A percentile compares a stretch with the other conserved stretches of the same genome.
Evolutionary conservation across 2,113 vertebrate genomes (phyloP).

Genomic region (Lethenteron reissneri): DNA sequence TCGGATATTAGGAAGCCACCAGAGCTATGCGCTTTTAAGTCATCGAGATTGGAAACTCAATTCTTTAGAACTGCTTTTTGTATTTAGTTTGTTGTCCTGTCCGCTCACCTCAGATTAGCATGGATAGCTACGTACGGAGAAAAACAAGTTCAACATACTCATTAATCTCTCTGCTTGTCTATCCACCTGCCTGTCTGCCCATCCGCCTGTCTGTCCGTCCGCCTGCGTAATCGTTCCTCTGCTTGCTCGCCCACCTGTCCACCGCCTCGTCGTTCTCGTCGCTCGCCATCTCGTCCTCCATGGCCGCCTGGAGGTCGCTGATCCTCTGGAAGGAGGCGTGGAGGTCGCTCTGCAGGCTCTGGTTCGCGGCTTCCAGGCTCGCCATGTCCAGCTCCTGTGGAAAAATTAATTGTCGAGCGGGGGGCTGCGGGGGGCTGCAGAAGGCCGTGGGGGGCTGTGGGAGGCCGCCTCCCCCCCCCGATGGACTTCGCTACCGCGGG

Average conservation of each 20-base stretch:
- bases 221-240: background rate
- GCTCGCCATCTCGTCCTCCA: constrained; percentile 96
- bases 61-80: no score
- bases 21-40: no score
- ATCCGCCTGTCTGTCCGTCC: background rate
- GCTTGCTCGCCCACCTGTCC: constrained; percentile 46
- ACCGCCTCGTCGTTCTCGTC: constrained; percentile 92
- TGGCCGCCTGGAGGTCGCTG: constrained; percentile 83
- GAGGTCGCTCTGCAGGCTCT: constrained; percentile 82
- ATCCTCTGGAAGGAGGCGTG: constrained; percentile 96
- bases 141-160: background rate
- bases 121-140: background rate
- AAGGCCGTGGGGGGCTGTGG: no score
- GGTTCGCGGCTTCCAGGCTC: constrained; percentile 82
- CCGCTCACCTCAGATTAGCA: background rate
- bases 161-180: background rate
- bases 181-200: background rate
- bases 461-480: no score
- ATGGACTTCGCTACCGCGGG: no score
- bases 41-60: no score
- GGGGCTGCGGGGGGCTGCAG: no score
- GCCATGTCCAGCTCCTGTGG: constrained; percentile 84
- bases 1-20: no score
- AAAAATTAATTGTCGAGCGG: background rate
- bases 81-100: background rate